phyloP scores from a whole-genome alignment of 2,113 vertebrate species.

The Sinocyclocheilus grahami region DNA sequence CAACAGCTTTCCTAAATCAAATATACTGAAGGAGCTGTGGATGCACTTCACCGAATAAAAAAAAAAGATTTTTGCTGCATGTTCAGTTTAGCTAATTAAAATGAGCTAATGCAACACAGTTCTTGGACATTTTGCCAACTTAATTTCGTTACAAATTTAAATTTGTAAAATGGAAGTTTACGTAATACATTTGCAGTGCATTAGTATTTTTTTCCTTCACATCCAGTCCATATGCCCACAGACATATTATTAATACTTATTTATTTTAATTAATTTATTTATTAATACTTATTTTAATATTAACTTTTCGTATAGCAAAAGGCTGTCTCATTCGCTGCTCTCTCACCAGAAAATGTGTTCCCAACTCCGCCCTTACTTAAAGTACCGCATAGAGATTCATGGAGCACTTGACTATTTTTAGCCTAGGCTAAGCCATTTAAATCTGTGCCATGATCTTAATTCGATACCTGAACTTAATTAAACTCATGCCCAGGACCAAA shows the following conservation, averaged over 20 bases:
- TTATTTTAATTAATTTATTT: not conserved
- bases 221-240: not conserved
- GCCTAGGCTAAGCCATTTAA: slow-evolving; percentile 66
- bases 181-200: not conserved
- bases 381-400: slow-evolving; percentile 55
- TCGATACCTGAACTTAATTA: slow-evolving; percentile 68
- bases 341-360: slow-evolving; percentile 32
- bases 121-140: not conserved
- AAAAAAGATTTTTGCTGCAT: not conserved
- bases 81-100: slow-evolving; percentile 2
- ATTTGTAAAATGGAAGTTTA: not conserved
- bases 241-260: not conserved
- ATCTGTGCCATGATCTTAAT: slow-evolving; percentile 68
- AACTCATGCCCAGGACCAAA: slow-evolving; percentile 60
- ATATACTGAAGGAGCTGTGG: not conserved
- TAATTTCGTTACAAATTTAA: not conserved
- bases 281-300: not conserved
- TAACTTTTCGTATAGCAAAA: not conserved
- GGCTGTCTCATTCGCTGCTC: not conserved
- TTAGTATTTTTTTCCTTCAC: not conserved
- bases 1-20: slow-evolving; percentile 17
- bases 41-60: not conserved
- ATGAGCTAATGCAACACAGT: slow-evolving; percentile 4
- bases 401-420: slow-evolving; percentile 56
- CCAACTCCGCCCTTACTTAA: slow-evolving; percentile 55